A percentile compares a stretch with the other conserved stretches of the same genome.
Conservation (phyloP, 1,140 invertebrate species). For the Delia radicum region DNA sequence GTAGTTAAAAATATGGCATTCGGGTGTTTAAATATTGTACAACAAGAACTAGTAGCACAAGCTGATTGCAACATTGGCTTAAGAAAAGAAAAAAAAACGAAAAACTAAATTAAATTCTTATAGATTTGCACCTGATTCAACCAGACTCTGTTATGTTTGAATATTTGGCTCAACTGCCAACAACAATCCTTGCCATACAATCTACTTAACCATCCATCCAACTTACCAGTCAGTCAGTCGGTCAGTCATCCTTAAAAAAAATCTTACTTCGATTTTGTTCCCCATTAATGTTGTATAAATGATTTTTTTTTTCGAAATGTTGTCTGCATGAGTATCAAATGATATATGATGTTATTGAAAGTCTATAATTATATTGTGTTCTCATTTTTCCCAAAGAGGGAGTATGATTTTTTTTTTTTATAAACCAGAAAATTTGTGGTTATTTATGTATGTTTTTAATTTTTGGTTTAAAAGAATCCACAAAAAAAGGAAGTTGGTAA, state of each 20-base stretch:
- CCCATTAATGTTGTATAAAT: not conserved
- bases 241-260: too few species aligned
- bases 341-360: not conserved
- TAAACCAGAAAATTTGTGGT: not conserved
- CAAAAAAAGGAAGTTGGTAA: not conserved
- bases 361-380: not conserved
- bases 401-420: not conserved
- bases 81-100: not conserved
- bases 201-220: not conserved
- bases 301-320: not conserved
- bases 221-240: conserved; percentile 5
- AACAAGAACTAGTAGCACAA: conserved; percentile 4
- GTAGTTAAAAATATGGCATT: not conserved
- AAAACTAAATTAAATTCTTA: not conserved
- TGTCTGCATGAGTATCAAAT: not conserved
- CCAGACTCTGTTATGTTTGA: not conserved
- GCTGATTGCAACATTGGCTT: not conserved
- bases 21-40: not conserved
- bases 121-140: not conserved
- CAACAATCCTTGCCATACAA: not conserved
- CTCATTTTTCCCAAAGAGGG: not conserved
- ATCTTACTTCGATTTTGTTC: not conserved
- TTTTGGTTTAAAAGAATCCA: not conserved
- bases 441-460: not conserved
- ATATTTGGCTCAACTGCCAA: not conserved